Conservation (phyloP, 2,888 invertebrate species). For the Rhingia rostrata region DNA sequence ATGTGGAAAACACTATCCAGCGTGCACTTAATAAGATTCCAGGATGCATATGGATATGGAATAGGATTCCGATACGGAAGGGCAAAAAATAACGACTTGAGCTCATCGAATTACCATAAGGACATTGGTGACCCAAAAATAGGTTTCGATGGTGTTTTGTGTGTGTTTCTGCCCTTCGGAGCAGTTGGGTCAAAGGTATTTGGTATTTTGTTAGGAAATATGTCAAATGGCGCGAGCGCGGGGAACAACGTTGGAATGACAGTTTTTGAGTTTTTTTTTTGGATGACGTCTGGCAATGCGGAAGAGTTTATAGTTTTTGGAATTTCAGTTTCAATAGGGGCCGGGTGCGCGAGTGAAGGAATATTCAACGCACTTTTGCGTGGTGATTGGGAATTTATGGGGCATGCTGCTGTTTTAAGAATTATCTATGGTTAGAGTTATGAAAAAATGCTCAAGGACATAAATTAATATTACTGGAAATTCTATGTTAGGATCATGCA, state of each 20-base stretch:
- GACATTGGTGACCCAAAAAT: conserved; percentile 72
- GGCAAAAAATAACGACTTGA: conserved; percentile 16
- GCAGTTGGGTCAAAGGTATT: conserved; percentile 70
- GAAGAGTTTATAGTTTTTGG: conserved; percentile 63
- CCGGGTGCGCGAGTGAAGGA: conserved; percentile 58
- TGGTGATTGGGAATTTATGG: conserved; percentile 54
- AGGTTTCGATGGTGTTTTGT: conserved; percentile 62
- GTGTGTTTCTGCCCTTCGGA: conserved; percentile 44
- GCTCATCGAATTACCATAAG: conserved; percentile 74
- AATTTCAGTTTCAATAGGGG: conserved; percentile 19
- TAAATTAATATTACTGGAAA: not conserved
- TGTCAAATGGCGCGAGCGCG: conserved; percentile 68
- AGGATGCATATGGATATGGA: conserved; percentile 57
- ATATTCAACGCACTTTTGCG: conserved; percentile 32
- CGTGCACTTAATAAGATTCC: conserved; percentile 57
- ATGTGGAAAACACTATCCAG: conserved; percentile 39
- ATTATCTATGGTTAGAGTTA: not conserved
- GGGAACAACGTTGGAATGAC: conserved; percentile 30
- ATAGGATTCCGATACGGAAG: conserved; percentile 46
- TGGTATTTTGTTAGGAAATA: conserved; percentile 64
- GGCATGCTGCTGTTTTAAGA: conserved; percentile 6
- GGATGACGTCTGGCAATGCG: conserved; percentile 63
- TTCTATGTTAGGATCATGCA: not conserved
- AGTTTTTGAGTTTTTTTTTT: conserved; percentile 21
- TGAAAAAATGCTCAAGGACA: not conserved